Evolutionary conservation across 2,888 invertebrate genomes (phyloP), one percentile per base, ranked within the genome.

Genomic region (Stenoptilia bipunctidactyla): DNA sequence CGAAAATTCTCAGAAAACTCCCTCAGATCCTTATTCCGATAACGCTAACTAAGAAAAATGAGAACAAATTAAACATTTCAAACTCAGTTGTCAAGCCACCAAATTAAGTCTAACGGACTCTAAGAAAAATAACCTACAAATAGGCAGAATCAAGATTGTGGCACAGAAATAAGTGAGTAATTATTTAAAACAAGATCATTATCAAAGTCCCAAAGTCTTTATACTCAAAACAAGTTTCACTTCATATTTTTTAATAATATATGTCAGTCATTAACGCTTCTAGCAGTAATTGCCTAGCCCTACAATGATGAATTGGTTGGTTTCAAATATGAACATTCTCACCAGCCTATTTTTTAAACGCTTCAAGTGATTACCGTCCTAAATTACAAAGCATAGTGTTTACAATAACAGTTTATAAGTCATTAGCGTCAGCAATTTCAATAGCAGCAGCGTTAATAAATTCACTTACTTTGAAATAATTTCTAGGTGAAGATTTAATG

Each of bases 101-200:
- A 68, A 71, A 72, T 75, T 71, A 75, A 70, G 67, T 56, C 60
- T 60, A 61, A 61, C 61, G 58, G 61, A 52, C 48, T 48, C 56
- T 51, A 62, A 68, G 71, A 73, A 70, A 77, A 72, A 75, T 75
- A 71, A 66, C 69, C 57, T 70, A 80, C 73, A 77, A 80, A 80
- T 70, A 73, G 64, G 61, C 55, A 52, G 61, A 63, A 79, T 80
- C 76, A 75, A 77, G 79, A 77, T 80, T 71, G 71, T 71, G 66
- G 60, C 66, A 73, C 71, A 69, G 71, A 61, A 73, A 79, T 73
- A 71, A 72, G 59, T 66, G 59, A 65, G 76, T 80, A 75, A 83
- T 79, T 80, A 82, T 79, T 70, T 73, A 69, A 66, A 75, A 79
- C 73, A 73, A 80, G 82, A 82, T 82, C 73, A 75, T 72, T 79